phyloP scores from a whole-genome alignment of 2,888 invertebrate genomes.

The Epistrophe grossulariae region DNA sequence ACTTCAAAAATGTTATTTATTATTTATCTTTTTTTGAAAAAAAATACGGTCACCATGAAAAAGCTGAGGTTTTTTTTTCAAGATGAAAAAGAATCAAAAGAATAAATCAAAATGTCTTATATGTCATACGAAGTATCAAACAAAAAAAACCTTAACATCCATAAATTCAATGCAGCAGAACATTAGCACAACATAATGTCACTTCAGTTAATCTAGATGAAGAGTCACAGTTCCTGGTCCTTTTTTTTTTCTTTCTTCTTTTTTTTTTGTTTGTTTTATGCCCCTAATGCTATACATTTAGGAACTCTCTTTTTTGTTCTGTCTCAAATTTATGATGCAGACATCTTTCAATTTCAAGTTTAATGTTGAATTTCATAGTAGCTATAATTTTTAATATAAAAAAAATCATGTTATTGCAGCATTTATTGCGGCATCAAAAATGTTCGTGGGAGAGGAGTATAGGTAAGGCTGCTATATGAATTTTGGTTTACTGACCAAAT shows the following conservation, averaged over 20 bases:
- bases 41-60: slow-evolving; percentile 14
- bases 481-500: slow-evolving; percentile 38
- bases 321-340: slow-evolving; percentile 54
- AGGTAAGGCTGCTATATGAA: neutral
- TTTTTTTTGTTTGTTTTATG: slow-evolving; percentile 2
- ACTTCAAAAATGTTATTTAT: neutral
- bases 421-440: slow-evolving; percentile 57
- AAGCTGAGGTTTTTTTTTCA: neutral
- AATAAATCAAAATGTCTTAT: slow-evolving; percentile 50
- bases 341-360: slow-evolving; percentile 65
- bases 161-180: slow-evolving; percentile 63
- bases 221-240: slow-evolving; percentile 24
- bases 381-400: slow-evolving; percentile 63
- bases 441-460: slow-evolving; percentile 31
- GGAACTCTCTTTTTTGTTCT: slow-evolving; percentile 6
- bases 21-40: neutral
- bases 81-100: slow-evolving; percentile 16
- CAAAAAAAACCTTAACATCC: slow-evolving; percentile 53
- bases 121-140: neutral
- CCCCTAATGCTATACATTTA: slow-evolving; percentile 35
- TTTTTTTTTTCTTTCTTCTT: neutral
- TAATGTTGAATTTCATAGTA: slow-evolving; percentile 56
- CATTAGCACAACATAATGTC: slow-evolving; percentile 70
- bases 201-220: slow-evolving; percentile 61
- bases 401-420: slow-evolving; percentile 60